These are phyloP conservation scores for Chymomyza amoena DNA, from an alignment of 2,888 invertebrate species.

Conservation along the genomic window DNA sequence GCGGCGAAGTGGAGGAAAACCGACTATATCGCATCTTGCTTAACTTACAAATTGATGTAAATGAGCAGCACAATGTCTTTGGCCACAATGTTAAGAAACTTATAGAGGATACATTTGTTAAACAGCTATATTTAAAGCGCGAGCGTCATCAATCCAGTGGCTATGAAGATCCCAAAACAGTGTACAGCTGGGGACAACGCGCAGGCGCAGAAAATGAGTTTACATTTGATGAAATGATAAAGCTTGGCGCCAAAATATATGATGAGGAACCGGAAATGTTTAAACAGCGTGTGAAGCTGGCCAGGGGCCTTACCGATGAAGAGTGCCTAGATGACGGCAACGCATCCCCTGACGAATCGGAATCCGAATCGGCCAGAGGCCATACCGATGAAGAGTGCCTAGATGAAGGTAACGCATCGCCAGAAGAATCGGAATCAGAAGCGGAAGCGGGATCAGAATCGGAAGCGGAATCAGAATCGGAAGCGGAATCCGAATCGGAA, in stretches of 20 bases:
- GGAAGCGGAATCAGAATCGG: too few relatives aligned
- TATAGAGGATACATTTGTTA: constrained; percentile 55
- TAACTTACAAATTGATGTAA: constrained; percentile 30
- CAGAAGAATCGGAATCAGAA: too few relatives aligned
- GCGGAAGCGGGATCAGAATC: too few relatives aligned
- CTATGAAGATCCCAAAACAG: constrained; percentile 43
- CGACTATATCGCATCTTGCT: constrained; percentile 42
- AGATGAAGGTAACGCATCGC: too few relatives aligned
- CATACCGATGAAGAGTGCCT: too few relatives aligned
- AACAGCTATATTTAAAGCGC: constrained; percentile 49
- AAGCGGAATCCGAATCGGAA: neutral
- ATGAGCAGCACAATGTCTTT: constrained; percentile 55
- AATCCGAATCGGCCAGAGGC: too few relatives aligned
- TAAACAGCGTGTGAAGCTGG: constrained; percentile 40
- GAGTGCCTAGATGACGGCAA: neutral
- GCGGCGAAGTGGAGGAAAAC: constrained; percentile 46
- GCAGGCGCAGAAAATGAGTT: constrained; percentile 52
- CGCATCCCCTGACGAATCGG: neutral
- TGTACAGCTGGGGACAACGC: constrained; percentile 48
- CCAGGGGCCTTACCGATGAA: constrained; percentile 8
- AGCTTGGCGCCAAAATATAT: constrained; percentile 41
- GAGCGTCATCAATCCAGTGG: constrained; percentile 41
- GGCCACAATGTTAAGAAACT: constrained; percentile 40
- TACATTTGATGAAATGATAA: constrained; percentile 34
- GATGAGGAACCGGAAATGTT: constrained; percentile 34